phyloP scores from a whole-genome alignment of 2,113 vertebrate genomes.

The Tursiops truncatus region DNA sequence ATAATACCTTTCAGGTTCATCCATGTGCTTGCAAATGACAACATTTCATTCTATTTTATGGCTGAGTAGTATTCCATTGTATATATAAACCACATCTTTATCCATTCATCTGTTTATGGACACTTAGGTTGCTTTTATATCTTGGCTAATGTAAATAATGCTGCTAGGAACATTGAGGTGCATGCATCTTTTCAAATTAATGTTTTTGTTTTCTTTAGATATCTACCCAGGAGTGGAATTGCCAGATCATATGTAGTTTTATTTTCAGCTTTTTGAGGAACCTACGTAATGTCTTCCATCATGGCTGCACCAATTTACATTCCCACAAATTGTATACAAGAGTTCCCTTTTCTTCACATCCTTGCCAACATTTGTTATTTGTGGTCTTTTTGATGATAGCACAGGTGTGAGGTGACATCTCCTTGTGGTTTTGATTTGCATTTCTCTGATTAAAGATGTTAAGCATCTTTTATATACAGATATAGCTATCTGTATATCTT shows the following conservation, averaged over 20 bases:
- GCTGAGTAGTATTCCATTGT: background rate
- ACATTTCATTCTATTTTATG: background rate
- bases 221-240: background rate
- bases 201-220: background rate
- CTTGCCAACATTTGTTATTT: background rate
- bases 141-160: background rate
- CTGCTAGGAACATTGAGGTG: background rate
- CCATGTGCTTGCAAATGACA: background rate
- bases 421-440: background rate
- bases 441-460: background rate
- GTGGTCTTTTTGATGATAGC: background rate
- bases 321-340: background rate
- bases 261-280: background rate
- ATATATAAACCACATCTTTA: background rate
- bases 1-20: background rate
- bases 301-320: background rate
- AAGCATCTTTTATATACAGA: background rate
- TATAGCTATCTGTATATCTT: background rate
- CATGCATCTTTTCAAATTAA: background rate
- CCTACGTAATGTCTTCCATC: background rate
- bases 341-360: background rate
- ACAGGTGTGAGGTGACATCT: background rate
- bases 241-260: background rate
- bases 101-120: background rate
- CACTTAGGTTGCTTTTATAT: background rate